phyloP scores from a whole-genome alignment of 2,888 invertebrate genomes.

The Luperina nickerlii region DNA sequence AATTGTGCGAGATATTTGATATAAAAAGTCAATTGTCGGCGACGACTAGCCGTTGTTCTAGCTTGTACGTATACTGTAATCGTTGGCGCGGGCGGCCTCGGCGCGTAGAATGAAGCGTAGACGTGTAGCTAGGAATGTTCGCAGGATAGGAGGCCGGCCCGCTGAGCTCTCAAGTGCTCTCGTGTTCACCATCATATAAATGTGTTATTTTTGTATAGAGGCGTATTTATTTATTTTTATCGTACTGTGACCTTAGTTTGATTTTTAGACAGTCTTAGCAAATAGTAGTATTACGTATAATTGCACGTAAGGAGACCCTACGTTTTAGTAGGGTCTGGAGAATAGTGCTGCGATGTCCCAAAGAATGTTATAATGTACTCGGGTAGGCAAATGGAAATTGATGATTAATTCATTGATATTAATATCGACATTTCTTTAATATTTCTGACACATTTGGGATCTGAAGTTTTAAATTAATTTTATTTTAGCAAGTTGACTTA shows the following conservation, averaged over 20 bases:
- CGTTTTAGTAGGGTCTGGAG: conserved; percentile 88
- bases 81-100: conserved; percentile 64
- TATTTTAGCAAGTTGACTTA: conserved; percentile 67
- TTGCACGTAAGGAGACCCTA: conserved; percentile 87
- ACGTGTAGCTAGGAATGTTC: conserved; percentile 61
- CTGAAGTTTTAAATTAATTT: conserved; percentile 71
- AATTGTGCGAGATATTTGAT: conserved; percentile 85
- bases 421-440: conserved; percentile 60
- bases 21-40: conserved; percentile 82
- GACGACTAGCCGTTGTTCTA: conserved; percentile 69
- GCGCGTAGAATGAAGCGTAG: conserved; percentile 60
- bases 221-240: conserved; percentile 89
- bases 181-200: conserved; percentile 87
- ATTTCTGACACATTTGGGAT: conserved; percentile 73
- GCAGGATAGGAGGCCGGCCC: conserved; percentile 65
- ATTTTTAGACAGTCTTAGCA: conserved; percentile 83
- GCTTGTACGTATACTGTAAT: conserved; percentile 54
- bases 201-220: conserved; percentile 89
- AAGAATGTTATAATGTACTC: conserved; percentile 85
- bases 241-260: conserved; percentile 83
- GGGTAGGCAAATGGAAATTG: conserved; percentile 77
- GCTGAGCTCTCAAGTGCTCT: conserved; percentile 82
- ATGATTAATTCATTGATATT: conserved; percentile 71
- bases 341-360: conserved; percentile 88
- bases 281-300: conserved; percentile 84